Evolutionary conservation across 2,888 invertebrate species (phyloP), one percentile per base, ranked within the genome.

Genomic region (Stegana nigrithorax): DNA sequence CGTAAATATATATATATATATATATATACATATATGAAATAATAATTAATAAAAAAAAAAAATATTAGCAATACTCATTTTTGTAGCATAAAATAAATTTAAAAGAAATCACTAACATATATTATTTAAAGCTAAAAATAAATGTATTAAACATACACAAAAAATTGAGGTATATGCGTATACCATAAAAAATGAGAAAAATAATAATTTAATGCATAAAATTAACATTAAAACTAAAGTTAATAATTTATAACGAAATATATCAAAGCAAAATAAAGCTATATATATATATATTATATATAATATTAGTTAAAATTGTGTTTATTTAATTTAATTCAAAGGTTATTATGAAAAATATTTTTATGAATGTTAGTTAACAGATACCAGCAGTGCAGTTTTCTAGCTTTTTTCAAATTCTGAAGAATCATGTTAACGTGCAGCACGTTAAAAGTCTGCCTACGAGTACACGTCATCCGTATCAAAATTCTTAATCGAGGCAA

Each of bases 11-110:
- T 47, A 47, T 23, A n/a, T 42, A 47, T 25, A 12, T 23, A 23
- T 47, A 25, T 47, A 47, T n/a, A n/a, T n/a, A n/a, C n/a, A n/a
- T n/a, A n/a, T n/a, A n/a, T n/a, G n/a, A n/a, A n/a, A n/a, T n/a
- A n/a, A n/a, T 47, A 47, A 47, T 42, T 14, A 42, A 42, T 23
- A 47, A 12, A 17, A 47, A 17, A 10, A 21, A 47, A n/a, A n/a
- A n/a, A n/a, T n/a, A n/a, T n/a, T 47, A 47, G 25, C 47, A 47
- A 47, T 47, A 47, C 47, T 47, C 25, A 47, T n/a, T 23, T 44
- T 23, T 47, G n/a, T 47, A 47, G 47, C 25, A 23, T 47, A 23
- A 47, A 47, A 23, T 23, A 23, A 47, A 25, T 23, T 23, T 23
- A 47, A 25, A 7, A 23, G 17, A 42, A n/a, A n/a, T n/a, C n/a